Percentiles rank a stretch among this genome's conserved stretches.
phyloP scores from a whole-genome alignment of 2,113 vertebrate genomes.

The Neotoma lepida region DNA sequence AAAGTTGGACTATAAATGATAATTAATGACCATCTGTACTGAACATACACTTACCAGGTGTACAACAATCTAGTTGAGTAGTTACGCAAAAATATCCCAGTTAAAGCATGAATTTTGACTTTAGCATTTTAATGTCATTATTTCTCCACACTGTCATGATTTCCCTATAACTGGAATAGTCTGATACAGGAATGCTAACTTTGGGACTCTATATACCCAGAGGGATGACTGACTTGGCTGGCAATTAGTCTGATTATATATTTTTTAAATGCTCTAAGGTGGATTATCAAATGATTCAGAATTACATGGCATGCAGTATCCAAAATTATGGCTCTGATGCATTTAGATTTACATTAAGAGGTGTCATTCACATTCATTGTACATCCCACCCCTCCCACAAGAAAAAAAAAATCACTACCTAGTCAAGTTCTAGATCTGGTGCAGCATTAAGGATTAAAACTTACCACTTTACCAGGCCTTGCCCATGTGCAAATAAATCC shows the following conservation, averaged over 20 bases:
- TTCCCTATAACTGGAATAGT: slow-evolving; percentile 73
- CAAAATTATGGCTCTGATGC: slow-evolving; percentile 91
- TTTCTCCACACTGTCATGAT: slow-evolving; percentile 80
- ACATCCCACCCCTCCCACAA: slow-evolving; percentile 75
- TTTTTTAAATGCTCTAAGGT: slow-evolving; percentile 84
- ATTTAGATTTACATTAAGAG: slow-evolving; percentile 88
- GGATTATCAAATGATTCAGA: slow-evolving; percentile 90
- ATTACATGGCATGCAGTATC: slow-evolving; percentile 91
- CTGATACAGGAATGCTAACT: slow-evolving; percentile 82
- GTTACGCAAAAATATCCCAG: slow-evolving; percentile 73
- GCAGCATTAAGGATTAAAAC: slow-evolving; percentile 93
- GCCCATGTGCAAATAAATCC: slow-evolving; percentile 99
- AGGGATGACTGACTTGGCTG: slow-evolving; percentile 82
- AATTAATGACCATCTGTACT: slow-evolving; percentile 61
- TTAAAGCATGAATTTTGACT: slow-evolving; percentile 69
- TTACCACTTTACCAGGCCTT: slow-evolving; percentile 99
- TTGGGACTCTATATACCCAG: slow-evolving; percentile 82
- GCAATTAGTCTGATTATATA: slow-evolving; percentile 84
- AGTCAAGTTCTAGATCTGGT: slow-evolving; percentile 85
- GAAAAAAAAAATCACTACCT: slow-evolving; percentile 82
- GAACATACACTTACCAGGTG: slow-evolving; percentile 71
- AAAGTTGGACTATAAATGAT: slow-evolving; percentile 77
- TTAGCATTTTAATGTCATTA: slow-evolving; percentile 79
- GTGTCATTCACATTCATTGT: slow-evolving; percentile 88
- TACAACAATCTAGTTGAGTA: slow-evolving; percentile 67